Base-by-base conservation (phyloP, 2,888 invertebrate species). In the Melanargia galathea region DNA sequence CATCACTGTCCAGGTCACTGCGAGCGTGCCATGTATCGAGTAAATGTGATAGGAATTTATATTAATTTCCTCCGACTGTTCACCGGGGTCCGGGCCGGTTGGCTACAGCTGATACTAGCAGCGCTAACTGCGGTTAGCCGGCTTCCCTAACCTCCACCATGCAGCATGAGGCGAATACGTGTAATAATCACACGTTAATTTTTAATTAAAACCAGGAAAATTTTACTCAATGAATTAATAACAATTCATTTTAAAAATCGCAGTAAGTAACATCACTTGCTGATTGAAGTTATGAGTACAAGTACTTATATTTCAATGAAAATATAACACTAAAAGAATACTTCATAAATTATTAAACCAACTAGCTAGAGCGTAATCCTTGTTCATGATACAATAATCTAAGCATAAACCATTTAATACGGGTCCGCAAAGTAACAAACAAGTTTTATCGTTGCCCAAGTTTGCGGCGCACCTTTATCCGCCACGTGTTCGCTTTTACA, bases 11-110 rank as follows among this genome's bases (percentile, higher is more conserved):
- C 73, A 77, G 72, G 77, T 81, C 82, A 80, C 77, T 76, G 77
- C 75, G 76, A 79, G 72, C 75, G 78, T 75, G 73, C 79, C 74
- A 76, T 73, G 69, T 81, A 83, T 75, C 76, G 76, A 84, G 85
- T 85, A 83, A 83, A 83, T 84, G 87, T 83, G 81, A 86, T 86
- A 81, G 82, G 84, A 87, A 88, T 89, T 89, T 87, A 87, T 89
- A 90, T 89, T 89, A 87, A 89, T 89, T 90, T 89, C 87, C 89
- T 86, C 86, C 84, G 83, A 81, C 80, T 81, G 80, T 20, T 20
- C 45, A 20, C 78, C 77, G 69, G 63, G 82, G n/a, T n/a, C n/a
- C 76, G 77, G 79, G 76, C 76, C 85, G 84, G 86, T 83, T 84
- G 81, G 87, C 75, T 80, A 81, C 82, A 84, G 82, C 83, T 76